A percentile compares a stretch with the other conserved stretches of the same genome.
Conservation (phyloP, 2,888 invertebrate genomes). For the Pachymerium ferrugineum region DNA sequence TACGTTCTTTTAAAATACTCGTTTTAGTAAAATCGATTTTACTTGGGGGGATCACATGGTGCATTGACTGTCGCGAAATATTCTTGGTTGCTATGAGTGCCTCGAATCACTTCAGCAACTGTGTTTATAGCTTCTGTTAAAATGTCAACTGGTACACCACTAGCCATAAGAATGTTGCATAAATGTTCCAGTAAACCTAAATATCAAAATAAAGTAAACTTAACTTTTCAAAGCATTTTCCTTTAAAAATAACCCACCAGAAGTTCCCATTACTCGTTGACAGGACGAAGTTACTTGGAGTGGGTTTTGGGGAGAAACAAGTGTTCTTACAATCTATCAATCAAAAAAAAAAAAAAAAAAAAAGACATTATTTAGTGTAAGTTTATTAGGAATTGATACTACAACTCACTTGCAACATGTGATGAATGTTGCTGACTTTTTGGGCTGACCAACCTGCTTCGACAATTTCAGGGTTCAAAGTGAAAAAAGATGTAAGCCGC, state of each 20-base stretch:
- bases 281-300: slow-evolving; percentile 69
- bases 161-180: slow-evolving; percentile 88
- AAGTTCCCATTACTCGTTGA: slow-evolving; percentile 81
- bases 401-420: slow-evolving; percentile 69
- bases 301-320: slow-evolving; percentile 91
- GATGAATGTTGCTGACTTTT: slow-evolving; percentile 89
- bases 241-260: slow-evolving; percentile 53
- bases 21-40: slow-evolving; percentile 27
- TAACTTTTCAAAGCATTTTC: background rate
- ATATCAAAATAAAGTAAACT: slow-evolving; percentile 29
- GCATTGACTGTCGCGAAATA: slow-evolving; percentile 83
- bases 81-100: slow-evolving; percentile 84
- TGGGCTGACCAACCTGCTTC: slow-evolving; percentile 77
- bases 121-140: slow-evolving; percentile 89
- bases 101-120: slow-evolving; percentile 88
- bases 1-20: background rate
- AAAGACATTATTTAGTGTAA: background rate
- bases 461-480: slow-evolving; percentile 53
- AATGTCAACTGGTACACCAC: slow-evolving; percentile 93
- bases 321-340: slow-evolving; percentile 60
- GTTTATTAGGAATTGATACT: background rate
- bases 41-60: slow-evolving; percentile 82
- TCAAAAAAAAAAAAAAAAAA: background rate
- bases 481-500: slow-evolving; percentile 80
- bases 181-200: slow-evolving; percentile 65